Percentiles rank a stretch among this genome's conserved stretches.
phyloP scores from a whole-genome alignment of 2,888 invertebrate species.

The Trisateles emortualis region DNA sequence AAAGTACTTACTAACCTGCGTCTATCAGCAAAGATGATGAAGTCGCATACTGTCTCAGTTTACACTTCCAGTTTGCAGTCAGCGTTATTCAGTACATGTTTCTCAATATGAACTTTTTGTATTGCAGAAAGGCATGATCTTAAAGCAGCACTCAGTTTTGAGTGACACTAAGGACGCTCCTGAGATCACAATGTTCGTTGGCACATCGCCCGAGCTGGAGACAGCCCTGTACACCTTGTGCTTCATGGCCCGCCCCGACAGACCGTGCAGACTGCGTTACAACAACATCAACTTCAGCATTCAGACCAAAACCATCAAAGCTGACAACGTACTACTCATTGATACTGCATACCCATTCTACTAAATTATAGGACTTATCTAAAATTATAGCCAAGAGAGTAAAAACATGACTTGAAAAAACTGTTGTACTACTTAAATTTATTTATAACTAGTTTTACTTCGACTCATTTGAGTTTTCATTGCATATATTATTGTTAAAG shows the following conservation, averaged over 20 bases:
- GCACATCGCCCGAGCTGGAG: constrained; percentile 96
- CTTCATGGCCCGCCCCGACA: constrained; percentile 92
- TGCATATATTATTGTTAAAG: not conserved
- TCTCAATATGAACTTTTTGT: not conserved
- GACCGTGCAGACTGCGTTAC: constrained; percentile 89
- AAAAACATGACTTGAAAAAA: not conserved
- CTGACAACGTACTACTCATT: constrained; percentile 73
- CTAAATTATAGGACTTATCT: constrained; percentile 35
- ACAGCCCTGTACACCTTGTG: constrained; percentile 96
- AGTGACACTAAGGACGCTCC: constrained; percentile 91
- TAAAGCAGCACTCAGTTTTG: constrained; percentile 91
- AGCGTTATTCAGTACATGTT: not conserved
- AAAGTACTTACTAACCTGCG: too few relatives aligned
- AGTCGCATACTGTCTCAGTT: too few relatives aligned
- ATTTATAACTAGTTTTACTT: not conserved
- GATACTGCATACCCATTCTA: constrained; percentile 76
- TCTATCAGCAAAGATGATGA: too few relatives aligned
- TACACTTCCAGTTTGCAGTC: too few relatives aligned
- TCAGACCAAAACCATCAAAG: constrained; percentile 73
- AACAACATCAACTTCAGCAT: constrained; percentile 78
- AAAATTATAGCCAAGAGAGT: not conserved
- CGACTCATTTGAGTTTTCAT: too few relatives aligned
- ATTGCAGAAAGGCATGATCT: constrained; percentile 91
- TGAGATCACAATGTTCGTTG: constrained; percentile 93
- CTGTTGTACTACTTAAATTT: not conserved